Conservation (phyloP, 2,888 invertebrate genomes). For the Drosophila mettleri region DNA sequence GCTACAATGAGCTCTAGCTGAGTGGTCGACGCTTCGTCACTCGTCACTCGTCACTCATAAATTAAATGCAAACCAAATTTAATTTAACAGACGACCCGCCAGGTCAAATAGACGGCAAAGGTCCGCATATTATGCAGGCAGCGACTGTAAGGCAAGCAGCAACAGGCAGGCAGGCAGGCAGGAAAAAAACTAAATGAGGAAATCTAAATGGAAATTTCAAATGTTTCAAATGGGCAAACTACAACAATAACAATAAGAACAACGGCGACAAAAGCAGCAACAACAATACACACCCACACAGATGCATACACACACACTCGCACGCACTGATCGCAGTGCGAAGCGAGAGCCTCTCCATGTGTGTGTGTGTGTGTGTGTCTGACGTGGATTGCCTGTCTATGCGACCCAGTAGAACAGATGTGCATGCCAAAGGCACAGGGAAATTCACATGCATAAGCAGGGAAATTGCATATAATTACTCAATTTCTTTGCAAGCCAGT, state of each 20-base stretch:
- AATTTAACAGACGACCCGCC: slow-evolving; percentile 72
- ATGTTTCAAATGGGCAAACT: slow-evolving; percentile 74
- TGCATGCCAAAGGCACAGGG: slow-evolving; percentile 14
- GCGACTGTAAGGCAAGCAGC: slow-evolving; percentile 9
- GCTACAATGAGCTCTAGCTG: slow-evolving; percentile 14
- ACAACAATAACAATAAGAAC: slow-evolving; percentile 52
- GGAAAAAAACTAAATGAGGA: slow-evolving; percentile 48
- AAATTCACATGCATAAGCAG: not conserved
- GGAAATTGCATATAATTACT: not conserved
- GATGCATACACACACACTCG: slow-evolving; percentile 12
- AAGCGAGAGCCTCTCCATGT: slow-evolving; percentile 21
- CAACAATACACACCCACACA: slow-evolving; percentile 26
- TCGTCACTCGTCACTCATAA: slow-evolving; percentile 52
- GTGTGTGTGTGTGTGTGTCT: slow-evolving; percentile 18
- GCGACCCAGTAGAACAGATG: slow-evolving; percentile 25
- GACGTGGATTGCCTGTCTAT: slow-evolving; percentile 18
- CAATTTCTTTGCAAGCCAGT: not conserved
- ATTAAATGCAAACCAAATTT: slow-evolving; percentile 71
- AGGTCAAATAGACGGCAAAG: slow-evolving; percentile 67
- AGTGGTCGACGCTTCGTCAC: slow-evolving; percentile 24
- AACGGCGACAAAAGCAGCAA: slow-evolving; percentile 11
- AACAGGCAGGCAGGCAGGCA: slow-evolving; percentile 27
- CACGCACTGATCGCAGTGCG: slow-evolving; percentile 39
- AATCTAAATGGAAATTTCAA: slow-evolving; percentile 78
- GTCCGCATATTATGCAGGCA: slow-evolving; percentile 71